Conservation (phyloP, 2,888 invertebrate genomes). For the Zele albiditarsus region DNA sequence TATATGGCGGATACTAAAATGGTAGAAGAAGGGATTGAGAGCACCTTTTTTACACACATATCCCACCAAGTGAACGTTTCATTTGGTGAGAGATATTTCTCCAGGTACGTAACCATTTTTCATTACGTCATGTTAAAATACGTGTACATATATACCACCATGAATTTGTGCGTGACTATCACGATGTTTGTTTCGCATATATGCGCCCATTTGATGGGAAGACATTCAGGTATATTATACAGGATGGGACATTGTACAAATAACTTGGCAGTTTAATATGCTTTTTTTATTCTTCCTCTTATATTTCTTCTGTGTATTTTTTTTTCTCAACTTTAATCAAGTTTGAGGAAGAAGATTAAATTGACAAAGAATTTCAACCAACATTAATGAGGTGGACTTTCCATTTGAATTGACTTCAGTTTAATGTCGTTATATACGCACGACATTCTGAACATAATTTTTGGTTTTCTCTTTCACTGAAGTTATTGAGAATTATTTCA, state of each 20-base stretch:
- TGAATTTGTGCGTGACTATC: conserved; percentile 15
- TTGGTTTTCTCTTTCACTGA: neutral
- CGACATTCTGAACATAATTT: conserved; percentile 16
- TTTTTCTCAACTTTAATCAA: neutral
- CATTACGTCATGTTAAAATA: conserved; percentile 32
- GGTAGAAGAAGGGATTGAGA: conserved; percentile 43
- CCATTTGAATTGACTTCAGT: conserved; percentile 1
- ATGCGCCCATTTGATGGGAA: neutral
- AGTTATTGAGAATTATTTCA: neutral
- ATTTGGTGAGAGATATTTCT: conserved; percentile 22
- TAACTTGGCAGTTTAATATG: conserved; percentile 4
- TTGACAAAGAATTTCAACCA: neutral
- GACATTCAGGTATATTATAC: neutral
- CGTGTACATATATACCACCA: neutral
- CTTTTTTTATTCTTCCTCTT: neutral
- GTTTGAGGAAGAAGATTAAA: neutral
- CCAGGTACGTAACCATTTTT: conserved; percentile 32
- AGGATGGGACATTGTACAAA: conserved; percentile 21
- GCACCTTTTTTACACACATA: conserved; percentile 16
- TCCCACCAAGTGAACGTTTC: conserved; percentile 19
- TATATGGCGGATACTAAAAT: neutral
- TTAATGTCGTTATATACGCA: neutral
- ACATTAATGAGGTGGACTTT: neutral
- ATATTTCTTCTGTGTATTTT: neutral
- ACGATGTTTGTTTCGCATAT: conserved; percentile 6